Conservation (phyloP, 2,888 invertebrate genomes). For the Drosophila longiperda region DNA sequence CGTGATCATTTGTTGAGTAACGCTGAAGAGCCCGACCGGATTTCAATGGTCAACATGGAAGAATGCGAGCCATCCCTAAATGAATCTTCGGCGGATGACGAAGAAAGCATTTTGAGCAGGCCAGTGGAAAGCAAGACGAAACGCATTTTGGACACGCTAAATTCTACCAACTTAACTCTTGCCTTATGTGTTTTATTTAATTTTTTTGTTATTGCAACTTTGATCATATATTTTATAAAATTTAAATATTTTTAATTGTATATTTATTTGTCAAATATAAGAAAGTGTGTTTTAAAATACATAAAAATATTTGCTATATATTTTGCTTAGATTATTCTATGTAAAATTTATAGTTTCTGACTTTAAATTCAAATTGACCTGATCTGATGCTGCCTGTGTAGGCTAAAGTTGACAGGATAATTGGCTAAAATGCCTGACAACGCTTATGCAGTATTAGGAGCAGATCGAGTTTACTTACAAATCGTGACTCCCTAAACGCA, state of each 20-base stretch:
- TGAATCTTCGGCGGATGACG: not conserved
- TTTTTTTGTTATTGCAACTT: slow-evolving; percentile 33
- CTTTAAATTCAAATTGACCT: not conserved
- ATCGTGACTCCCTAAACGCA: slow-evolving; percentile 61
- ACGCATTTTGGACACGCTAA: not conserved
- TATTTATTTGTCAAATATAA: too few relatives aligned
- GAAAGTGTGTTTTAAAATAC: too few relatives aligned
- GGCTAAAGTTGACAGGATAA: slow-evolving; percentile 28
- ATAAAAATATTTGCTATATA: not conserved
- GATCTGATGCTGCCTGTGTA: not conserved
- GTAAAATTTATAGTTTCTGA: not conserved
- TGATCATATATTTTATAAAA: slow-evolving; percentile 19
- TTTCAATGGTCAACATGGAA: slow-evolving; percentile 3
- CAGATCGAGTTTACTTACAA: slow-evolving; percentile 48
- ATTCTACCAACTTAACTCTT: slow-evolving; percentile 26
- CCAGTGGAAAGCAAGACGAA: too few relatives aligned
- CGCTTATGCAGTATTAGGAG: slow-evolving; percentile 33
- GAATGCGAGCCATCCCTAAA: not conserved
- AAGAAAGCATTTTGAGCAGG: too few relatives aligned
- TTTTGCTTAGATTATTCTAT: not conserved
- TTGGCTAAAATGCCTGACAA: slow-evolving; percentile 41
- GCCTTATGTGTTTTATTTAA: slow-evolving; percentile 53
- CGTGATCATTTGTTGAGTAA: slow-evolving; percentile 29
- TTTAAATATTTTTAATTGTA: not conserved
- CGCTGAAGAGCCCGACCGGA: not conserved